These are phyloP conservation scores for Mirounga angustirostris DNA, from an alignment of 2,113 vertebrate genomes.

Conservation along the genomic window DNA sequence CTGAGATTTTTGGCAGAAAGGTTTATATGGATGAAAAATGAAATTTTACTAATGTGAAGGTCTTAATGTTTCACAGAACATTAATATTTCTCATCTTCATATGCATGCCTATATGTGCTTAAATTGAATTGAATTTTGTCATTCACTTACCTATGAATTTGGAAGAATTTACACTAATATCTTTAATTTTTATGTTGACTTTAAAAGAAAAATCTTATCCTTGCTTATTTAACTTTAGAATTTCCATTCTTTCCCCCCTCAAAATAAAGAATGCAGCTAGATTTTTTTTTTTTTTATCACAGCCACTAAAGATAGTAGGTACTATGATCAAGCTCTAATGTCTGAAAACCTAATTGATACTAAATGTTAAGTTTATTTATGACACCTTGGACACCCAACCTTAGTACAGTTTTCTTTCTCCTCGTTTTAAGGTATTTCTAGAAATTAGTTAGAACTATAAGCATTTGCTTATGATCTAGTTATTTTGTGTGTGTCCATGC, in stretches of 20 bases:
- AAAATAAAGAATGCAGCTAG: background rate
- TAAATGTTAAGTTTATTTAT: conserved; percentile 43
- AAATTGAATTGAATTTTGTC: background rate
- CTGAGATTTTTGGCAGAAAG: background rate
- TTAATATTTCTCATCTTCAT: background rate
- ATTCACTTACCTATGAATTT: background rate
- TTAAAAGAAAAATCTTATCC: background rate
- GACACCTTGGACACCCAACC: background rate
- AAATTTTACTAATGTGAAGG: background rate
- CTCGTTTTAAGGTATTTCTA: background rate
- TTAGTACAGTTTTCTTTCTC: background rate
- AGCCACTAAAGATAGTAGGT: background rate
- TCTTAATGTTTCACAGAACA: background rate
- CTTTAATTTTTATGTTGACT: conserved; percentile 12
- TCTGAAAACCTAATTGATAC: background rate
- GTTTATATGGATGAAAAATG: background rate
- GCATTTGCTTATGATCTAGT: background rate
- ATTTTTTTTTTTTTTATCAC: background rate
- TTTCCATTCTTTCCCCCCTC: background rate
- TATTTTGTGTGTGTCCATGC: background rate
- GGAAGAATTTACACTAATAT: conserved; percentile 22
- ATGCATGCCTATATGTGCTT: background rate
- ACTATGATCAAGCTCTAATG: background rate
- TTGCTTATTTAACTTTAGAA: background rate
- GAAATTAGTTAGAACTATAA: background rate